phyloP scores from a whole-genome alignment of 2,113 vertebrate genomes.

The Taxidea taxus region DNA sequence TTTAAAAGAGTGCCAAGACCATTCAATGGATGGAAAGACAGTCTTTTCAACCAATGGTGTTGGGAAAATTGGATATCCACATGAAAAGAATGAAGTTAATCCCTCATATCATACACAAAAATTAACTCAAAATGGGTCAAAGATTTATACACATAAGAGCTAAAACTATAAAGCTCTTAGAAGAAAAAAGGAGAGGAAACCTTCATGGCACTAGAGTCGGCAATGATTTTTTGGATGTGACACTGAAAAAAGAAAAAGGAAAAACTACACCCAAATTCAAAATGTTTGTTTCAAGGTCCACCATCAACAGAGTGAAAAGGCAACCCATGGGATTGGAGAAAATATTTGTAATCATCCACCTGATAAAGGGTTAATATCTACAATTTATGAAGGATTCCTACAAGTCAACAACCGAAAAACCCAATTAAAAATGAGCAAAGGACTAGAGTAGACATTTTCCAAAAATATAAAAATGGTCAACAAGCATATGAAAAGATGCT shows the following conservation, averaged over 20 bases:
- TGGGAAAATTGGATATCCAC: neutral
- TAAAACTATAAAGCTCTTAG: neutral
- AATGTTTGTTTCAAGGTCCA: neutral
- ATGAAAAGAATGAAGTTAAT: neutral
- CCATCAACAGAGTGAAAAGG: neutral
- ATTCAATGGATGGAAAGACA: neutral
- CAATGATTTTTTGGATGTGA: neutral
- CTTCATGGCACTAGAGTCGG: neutral
- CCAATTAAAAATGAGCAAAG: neutral
- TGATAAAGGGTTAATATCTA: neutral
- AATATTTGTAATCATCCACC: neutral
- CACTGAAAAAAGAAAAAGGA: neutral
- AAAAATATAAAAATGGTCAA: neutral
- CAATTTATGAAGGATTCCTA: neutral
- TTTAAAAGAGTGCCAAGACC: neutral
- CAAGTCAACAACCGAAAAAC: neutral
- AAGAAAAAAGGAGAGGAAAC: neutral
- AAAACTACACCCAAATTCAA: conserved; percentile 16
- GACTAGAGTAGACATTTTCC: neutral
- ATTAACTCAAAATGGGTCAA: neutral
- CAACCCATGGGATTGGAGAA: neutral
- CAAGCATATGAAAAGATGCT: neutral
- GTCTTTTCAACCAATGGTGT: neutral
- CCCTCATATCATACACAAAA: neutral
- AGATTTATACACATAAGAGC: neutral